phyloP scores from a whole-genome alignment of 1,140 invertebrate genomes.

The Drosophila bifasciata region DNA sequence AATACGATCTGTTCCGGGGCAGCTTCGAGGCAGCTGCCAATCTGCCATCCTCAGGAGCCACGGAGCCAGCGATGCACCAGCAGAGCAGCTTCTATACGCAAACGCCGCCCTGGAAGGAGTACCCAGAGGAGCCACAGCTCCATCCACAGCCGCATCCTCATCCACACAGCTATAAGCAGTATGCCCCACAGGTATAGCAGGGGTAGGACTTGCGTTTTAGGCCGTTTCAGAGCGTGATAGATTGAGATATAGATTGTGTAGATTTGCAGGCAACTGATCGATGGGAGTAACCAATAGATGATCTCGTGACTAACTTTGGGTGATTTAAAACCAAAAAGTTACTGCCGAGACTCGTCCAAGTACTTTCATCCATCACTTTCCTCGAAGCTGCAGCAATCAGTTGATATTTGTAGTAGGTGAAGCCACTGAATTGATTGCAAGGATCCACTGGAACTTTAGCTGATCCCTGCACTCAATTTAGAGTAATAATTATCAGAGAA shows the following conservation, averaged over 20 bases:
- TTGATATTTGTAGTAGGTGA: conserved; percentile 36
- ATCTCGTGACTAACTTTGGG: not conserved
- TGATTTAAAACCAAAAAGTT: not conserved
- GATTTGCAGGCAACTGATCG: conserved; percentile 18
- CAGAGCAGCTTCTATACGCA: conserved; percentile 81
- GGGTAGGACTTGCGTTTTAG: conserved; percentile 37
- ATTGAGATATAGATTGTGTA: conserved; percentile 25
- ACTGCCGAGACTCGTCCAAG: not conserved
- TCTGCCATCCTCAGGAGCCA: not conserved
- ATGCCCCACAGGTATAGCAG: conserved; percentile 70
- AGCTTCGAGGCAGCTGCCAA: conserved; percentile 86
- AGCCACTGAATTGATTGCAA: conserved; percentile 3
- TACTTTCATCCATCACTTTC: conserved; percentile 9
- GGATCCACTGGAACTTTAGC: not conserved
- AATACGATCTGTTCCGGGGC: conserved; percentile 86
- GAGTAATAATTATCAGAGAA: not conserved
- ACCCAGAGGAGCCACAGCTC: conserved; percentile 58
- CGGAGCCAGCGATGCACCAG: conserved; percentile 66
- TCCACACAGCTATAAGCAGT: conserved; percentile 55
- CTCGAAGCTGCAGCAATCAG: conserved; percentile 7
- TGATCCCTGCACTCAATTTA: conserved; percentile 11
- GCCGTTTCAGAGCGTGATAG: conserved; percentile 65
- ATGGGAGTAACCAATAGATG: conserved; percentile 6
- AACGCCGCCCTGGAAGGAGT: conserved; percentile 83
- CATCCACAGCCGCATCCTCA: conserved; percentile 30